Percentiles rank a stretch among this genome's conserved stretches.
phyloP scores from a whole-genome alignment of 2,888 invertebrate genomes.

The Pristionchus entomophagus region DNA sequence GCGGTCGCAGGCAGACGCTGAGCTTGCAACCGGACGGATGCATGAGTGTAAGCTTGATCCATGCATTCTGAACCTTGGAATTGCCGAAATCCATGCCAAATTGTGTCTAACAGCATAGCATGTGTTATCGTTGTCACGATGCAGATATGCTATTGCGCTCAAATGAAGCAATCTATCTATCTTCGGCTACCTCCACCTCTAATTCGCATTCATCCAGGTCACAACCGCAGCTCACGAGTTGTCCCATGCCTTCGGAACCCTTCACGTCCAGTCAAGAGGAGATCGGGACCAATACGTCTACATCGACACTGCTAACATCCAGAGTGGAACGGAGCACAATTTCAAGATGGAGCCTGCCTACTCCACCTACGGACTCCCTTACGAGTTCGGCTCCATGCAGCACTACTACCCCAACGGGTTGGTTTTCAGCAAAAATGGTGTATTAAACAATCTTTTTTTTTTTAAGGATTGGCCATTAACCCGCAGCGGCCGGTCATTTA shows the following conservation, averaged over 20 bases:
- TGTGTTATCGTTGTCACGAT: too few species aligned
- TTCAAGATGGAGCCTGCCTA: conserved; percentile 14
- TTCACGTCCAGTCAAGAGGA: conserved; percentile 21
- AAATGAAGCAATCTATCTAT: too few species aligned
- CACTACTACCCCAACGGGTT: background rate
- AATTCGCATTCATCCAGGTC: background rate
- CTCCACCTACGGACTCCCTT: conserved; percentile 23
- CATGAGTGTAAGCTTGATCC: background rate
- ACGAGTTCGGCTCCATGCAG: conserved; percentile 42
- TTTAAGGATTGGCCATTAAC: background rate
- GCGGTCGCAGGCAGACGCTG: background rate
- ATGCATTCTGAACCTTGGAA: too few species aligned
- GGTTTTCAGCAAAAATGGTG: background rate
- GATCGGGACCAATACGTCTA: background rate
- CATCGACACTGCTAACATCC: background rate
- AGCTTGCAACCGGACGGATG: background rate
- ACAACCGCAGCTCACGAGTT: conserved; percentile 30
- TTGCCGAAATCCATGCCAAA: background rate
- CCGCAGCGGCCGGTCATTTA: conserved; percentile 9
- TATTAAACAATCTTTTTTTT: background rate
- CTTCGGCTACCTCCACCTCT: background rate
- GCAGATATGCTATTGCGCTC: background rate
- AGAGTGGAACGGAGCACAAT: background rate
- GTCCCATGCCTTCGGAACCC: conserved; percentile 38
- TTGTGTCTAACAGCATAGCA: background rate